Evolutionary conservation across 2,113 vertebrate species (phyloP).

Genomic region (Heterochromis multidens): DNA sequence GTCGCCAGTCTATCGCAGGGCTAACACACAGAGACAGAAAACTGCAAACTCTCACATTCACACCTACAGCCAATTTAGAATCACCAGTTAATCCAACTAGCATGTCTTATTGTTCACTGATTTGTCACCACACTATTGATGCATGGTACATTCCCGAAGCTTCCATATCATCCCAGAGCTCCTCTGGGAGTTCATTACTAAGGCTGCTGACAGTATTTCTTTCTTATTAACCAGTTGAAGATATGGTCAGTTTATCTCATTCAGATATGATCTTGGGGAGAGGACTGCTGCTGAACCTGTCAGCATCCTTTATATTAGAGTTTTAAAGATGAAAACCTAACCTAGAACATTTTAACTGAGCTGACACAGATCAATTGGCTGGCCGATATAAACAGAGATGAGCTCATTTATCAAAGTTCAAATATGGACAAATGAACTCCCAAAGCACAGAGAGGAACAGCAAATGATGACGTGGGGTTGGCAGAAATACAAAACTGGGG

Average conservation of each 20-base stretch:
- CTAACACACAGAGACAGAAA: too few relatives aligned
- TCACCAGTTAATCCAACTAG: not conserved
- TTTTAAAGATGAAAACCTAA: not conserved
- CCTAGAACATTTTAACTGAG: not conserved
- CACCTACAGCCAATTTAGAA: not conserved
- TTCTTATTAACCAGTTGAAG: conserved; percentile 26
- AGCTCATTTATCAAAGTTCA: conserved; percentile 31
- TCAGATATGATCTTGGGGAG: not conserved
- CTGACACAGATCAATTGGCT: not conserved
- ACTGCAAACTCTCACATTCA: not conserved
- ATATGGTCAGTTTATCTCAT: not conserved
- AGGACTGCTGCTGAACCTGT: not conserved
- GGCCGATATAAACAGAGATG: not conserved
- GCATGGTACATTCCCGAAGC: not conserved
- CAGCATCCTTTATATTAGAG: not conserved
- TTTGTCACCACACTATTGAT: not conserved
- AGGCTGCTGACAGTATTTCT: conserved; percentile 6
- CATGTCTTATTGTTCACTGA: not conserved
- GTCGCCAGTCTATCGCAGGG: not conserved
- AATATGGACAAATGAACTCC: conserved; percentile 21
- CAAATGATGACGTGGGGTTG: not conserved
- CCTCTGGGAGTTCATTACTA: conserved; percentile 10
- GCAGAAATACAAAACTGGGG: not conserved
- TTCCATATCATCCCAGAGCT: not conserved
- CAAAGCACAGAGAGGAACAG: not conserved